Conservation (phyloP, 1,140 invertebrate genomes). For the Calycopis cecrops region DNA sequence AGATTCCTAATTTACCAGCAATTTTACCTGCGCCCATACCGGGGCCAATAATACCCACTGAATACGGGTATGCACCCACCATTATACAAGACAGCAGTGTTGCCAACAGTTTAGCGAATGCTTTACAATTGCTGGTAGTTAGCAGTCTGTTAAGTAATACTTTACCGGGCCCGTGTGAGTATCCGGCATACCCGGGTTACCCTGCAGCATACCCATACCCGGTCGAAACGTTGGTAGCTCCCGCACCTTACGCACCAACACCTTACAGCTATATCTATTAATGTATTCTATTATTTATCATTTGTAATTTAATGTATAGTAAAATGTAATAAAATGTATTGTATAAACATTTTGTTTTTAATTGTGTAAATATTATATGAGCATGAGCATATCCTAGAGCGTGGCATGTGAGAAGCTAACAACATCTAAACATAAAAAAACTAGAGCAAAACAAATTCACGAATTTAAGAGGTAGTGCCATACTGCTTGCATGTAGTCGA, state of each 20-base stretch:
- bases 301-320: constrained; percentile 8
- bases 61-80: constrained; percentile 35
- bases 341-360: neutral
- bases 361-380: neutral
- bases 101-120: constrained; percentile 53
- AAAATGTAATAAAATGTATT: constrained; percentile 10
- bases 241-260: neutral
- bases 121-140: constrained; percentile 53
- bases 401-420: too few relatives aligned
- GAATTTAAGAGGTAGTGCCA: too few relatives aligned
- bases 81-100: constrained; percentile 55
- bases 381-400: too few relatives aligned
- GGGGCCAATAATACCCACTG: constrained; percentile 23
- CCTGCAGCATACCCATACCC: neutral
- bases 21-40: constrained; percentile 18
- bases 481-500: too few relatives aligned
- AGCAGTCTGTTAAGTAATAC: constrained; percentile 53
- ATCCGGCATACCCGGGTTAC: constrained; percentile 3
- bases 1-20: constrained; percentile 11
- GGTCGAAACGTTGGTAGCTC: neutral
- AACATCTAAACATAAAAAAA: too few relatives aligned
- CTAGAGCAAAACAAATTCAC: too few relatives aligned
- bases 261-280: constrained; percentile 15
- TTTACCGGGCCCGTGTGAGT: constrained; percentile 29
- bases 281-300: neutral